Base-by-base conservation (phyloP, 2,888 invertebrate species). In the Nasonia oneida region DNA sequence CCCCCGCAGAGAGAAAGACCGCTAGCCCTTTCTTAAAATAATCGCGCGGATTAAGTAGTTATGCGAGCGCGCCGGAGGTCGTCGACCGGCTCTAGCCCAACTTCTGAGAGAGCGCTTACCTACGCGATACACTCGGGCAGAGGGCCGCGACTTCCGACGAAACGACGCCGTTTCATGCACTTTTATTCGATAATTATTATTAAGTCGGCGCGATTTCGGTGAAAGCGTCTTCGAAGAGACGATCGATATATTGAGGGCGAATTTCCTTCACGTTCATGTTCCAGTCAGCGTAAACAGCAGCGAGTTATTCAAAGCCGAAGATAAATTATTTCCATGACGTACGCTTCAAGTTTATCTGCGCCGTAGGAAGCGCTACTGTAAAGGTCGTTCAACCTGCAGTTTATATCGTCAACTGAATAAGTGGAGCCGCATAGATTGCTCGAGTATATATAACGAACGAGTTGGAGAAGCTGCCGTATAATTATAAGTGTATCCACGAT, bases 21-120 rank as follows among this genome's bases (percentile, higher is more conserved):
- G 14, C 2, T 2, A 67, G 64, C 33, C 76, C 53, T 75, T 74
- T 74, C 81, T 75, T 75, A 82, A 82, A 82, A 82, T 82, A 82
- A 42, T 47, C 23, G 23, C 47, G 64, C 33, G n/a, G 23, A 23
- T 23, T 23, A 23, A 23, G 23, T 23, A 23, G 23, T 23, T 23
- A 23, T 23, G 23, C 29, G 67, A 5, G 67, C 23, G 15, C 37
- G 47, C 23, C 39, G 33, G 74, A 75, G 81, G 81, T 82, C 81
- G 81, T 67, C 75, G 81, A 75, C 81, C 81, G 64, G 29, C 18
- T 29, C 61, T 77, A 61, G 42, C 23, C 33, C 39, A 77, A 29
- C 29, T 29, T n/a, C 67, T 18, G n/a, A 50, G 50, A 50, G 12
- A 50, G 50, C 57, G 14, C 3, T 53, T 15, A 53, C 15, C 5